Percentiles rank a stretch among this genome's conserved stretches.
Evolutionary conservation across 2,797 vertebrate species (phyloP).

Genomic region (Argentina silus): DNA sequence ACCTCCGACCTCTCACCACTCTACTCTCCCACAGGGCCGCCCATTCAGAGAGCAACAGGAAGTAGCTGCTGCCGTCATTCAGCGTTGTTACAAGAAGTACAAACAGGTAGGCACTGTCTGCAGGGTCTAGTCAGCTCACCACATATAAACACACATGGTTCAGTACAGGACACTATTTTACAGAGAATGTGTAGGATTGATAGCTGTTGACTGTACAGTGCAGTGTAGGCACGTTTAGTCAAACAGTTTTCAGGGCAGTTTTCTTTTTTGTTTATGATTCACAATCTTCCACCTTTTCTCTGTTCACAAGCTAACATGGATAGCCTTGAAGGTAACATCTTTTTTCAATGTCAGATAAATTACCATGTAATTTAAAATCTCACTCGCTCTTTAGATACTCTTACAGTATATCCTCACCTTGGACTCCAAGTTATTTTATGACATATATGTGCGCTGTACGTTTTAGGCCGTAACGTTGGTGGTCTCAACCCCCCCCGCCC

Average conservation of each 20-base stretch:
- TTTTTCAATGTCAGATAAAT: not conserved
- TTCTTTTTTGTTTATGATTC: constrained; percentile 28
- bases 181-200: not conserved
- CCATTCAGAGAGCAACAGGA: constrained; percentile 96
- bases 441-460: not conserved
- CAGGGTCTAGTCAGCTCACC: not conserved
- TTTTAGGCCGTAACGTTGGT: not conserved
- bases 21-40: constrained; percentile 83
- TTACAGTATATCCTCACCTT: not conserved
- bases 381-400: not conserved
- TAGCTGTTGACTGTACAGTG: not conserved
- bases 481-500: not conserved
- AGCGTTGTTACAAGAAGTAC: constrained; percentile 99
- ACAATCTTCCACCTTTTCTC: constrained; percentile 55
- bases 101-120: constrained; percentile 88
- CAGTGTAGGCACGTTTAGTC: not conserved
- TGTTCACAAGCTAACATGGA: constrained; percentile 99
- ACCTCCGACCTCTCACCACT: constrained; percentile 65
- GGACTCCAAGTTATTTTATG: too few relatives aligned
- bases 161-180: not conserved
- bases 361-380: not conserved
- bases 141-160: not conserved
- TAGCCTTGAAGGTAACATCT: constrained; percentile 99
- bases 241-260: constrained; percentile 14
- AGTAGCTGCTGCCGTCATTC: constrained; percentile 96